These are phyloP conservation scores for Coluber constrictor DNA, from an alignment of 2,797 vertebrate genomes.

Conservation along the genomic window DNA sequence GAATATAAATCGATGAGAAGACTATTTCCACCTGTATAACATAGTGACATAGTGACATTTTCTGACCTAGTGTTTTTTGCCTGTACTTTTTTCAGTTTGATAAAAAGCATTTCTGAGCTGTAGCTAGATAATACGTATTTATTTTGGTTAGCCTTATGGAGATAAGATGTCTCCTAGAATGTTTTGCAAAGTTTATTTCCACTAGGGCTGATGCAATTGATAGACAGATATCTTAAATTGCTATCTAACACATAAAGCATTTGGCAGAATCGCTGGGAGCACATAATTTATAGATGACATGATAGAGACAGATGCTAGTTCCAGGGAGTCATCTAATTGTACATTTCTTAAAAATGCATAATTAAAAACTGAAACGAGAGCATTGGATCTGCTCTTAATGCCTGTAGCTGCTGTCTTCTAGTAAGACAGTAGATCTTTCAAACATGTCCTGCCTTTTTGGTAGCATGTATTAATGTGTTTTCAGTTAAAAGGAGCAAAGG, in stretches of 20 bases:
- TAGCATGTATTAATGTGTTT: background rate
- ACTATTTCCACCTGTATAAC: background rate
- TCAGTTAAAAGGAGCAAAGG: background rate
- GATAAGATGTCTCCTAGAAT: background rate
- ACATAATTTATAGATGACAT: background rate
- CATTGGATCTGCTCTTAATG: background rate
- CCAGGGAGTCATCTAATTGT: background rate
- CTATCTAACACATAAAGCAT: background rate
- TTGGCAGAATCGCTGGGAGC: conserved; percentile 5
- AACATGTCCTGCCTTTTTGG: background rate
- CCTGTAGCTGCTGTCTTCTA: rapidly evolving
- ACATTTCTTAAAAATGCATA: background rate
- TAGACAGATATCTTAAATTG: background rate
- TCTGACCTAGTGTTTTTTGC: background rate
- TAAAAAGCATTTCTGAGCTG: background rate
- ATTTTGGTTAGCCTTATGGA: background rate
- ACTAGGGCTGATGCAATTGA: rapidly evolving
- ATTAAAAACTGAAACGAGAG: background rate
- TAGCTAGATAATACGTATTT: background rate
- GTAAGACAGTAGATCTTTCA: background rate
- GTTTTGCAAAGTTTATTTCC: background rate
- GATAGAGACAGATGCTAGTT: background rate
- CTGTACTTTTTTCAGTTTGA: background rate
- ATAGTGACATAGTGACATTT: background rate
- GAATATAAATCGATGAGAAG: background rate